Conservation (phyloP, 2,888 invertebrate genomes). For the Ornithoptera alexandrae region DNA sequence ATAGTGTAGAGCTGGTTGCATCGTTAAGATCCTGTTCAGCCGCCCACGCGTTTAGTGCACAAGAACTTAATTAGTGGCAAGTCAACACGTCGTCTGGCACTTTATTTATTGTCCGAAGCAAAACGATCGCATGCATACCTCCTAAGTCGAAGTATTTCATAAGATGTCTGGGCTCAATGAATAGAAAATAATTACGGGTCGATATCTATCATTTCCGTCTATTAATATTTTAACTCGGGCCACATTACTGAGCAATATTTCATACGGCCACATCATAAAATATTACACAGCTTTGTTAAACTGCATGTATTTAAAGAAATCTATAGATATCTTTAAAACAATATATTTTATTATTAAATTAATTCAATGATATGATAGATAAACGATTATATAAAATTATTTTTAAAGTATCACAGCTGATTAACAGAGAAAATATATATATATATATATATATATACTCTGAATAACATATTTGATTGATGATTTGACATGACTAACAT, state of each 20-base stretch:
- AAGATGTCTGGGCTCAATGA: conserved; percentile 41
- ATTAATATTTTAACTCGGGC: conserved; percentile 15
- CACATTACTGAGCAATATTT: conserved; percentile 17
- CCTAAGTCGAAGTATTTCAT: conserved; percentile 51
- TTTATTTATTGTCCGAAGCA: conserved; percentile 70
- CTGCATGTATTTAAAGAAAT: too few species aligned
- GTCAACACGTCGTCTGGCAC: conserved; percentile 56
- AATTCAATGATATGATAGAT: too few species aligned
- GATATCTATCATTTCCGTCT: conserved; percentile 22
- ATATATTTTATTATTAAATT: too few species aligned
- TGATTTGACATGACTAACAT: too few species aligned
- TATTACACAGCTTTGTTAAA: not conserved
- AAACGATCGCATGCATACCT: conserved; percentile 62
- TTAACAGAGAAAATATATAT: too few species aligned
- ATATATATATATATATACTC: too few species aligned
- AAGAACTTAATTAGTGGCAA: conserved; percentile 76
- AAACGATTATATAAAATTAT: too few species aligned
- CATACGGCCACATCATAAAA: conserved; percentile 12
- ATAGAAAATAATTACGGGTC: conserved; percentile 32
- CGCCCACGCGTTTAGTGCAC: conserved; percentile 64
- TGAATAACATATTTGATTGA: too few species aligned
- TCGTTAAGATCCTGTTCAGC: conserved; percentile 42
- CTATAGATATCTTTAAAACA: too few species aligned
- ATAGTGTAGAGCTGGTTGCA: conserved; percentile 39
- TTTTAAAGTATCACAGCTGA: too few species aligned